These are phyloP conservation scores for Calliopum simillimum DNA, from an alignment of 2,888 invertebrate genomes.

Conservation along the genomic window DNA sequence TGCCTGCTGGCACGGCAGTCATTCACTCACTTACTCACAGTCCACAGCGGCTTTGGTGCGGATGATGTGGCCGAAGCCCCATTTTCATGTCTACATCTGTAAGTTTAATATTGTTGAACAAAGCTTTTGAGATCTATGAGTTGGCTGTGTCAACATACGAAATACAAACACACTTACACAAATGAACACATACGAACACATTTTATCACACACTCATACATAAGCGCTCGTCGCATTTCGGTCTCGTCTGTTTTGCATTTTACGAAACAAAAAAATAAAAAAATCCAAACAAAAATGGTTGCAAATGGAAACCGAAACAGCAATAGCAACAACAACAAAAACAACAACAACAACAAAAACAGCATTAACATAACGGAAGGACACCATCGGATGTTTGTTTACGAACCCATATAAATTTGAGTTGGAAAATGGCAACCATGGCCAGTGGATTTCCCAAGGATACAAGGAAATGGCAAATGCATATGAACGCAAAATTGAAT, in stretches of 20 bases:
- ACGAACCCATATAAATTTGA: slow-evolving; percentile 18
- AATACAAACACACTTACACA: slow-evolving; percentile 17
- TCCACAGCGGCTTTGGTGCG: not conserved
- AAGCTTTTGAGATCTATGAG: slow-evolving; percentile 32
- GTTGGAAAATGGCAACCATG: too few relatives aligned
- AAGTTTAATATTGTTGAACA: slow-evolving; percentile 37
- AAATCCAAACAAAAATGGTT: not conserved
- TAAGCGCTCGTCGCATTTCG: slow-evolving; percentile 11
- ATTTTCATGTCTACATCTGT: slow-evolving; percentile 34
- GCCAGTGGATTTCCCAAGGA: too few relatives aligned
- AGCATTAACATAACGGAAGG: slow-evolving; percentile 22
- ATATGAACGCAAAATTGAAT: too few relatives aligned
- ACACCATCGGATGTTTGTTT: slow-evolving; percentile 26
- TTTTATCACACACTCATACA: not conserved
- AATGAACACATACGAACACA: slow-evolving; percentile 16
- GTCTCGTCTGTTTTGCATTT: slow-evolving; percentile 18
- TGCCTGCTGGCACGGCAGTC: not conserved
- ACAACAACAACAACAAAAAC: slow-evolving; percentile 24
- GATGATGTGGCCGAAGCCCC: slow-evolving; percentile 19
- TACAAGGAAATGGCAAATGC: too few relatives aligned
- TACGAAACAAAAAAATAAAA: not conserved
- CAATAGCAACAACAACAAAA: slow-evolving; percentile 3
- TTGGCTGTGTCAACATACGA: slow-evolving; percentile 4
- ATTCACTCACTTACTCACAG: too few relatives aligned
- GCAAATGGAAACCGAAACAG: not conserved